Evolutionary conservation across 2,888 invertebrate genomes (phyloP).

Genomic region (Dryocosmus kuriphilus): DNA sequence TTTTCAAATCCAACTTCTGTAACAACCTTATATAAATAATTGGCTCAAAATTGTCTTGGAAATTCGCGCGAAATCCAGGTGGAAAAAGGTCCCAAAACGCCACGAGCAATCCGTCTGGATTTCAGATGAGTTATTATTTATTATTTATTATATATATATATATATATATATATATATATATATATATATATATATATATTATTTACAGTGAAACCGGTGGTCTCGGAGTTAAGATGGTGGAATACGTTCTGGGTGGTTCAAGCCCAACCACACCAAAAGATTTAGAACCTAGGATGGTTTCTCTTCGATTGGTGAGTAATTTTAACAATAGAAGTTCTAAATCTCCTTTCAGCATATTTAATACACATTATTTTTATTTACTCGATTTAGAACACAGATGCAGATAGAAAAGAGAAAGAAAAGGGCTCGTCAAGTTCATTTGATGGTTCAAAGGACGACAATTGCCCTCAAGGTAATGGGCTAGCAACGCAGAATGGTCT

Average conservation of each 20-base stretch:
- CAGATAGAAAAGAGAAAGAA: conserved; percentile 79
- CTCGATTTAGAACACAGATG: conserved; percentile 68
- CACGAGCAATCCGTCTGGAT: too few species aligned
- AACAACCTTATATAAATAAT: too few species aligned
- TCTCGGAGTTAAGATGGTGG: conserved; percentile 98
- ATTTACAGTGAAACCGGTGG: conserved; percentile 90
- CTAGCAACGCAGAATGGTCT: conserved; percentile 83
- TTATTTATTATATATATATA: too few species aligned
- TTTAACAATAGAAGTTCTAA: background rate
- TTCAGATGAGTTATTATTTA: too few species aligned
- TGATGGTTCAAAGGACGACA: conserved; percentile 80
- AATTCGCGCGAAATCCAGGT: too few species aligned
- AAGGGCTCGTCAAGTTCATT: conserved; percentile 81
- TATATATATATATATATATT: too few species aligned
- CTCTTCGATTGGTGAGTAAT: conserved; percentile 74
- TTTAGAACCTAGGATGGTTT: conserved; percentile 74
- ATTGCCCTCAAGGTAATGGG: conserved; percentile 79
- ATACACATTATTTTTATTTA: conserved; percentile 32
- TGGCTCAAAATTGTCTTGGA: too few species aligned
- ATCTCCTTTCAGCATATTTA: background rate
- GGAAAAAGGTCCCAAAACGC: too few species aligned
- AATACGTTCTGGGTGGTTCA: conserved; percentile 96
- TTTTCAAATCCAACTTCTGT: too few species aligned
- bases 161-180: too few species aligned
- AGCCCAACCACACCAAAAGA: conserved; percentile 85